Evolutionary conservation across 2,888 invertebrate species (phyloP), one percentile per base, ranked within the genome.

Genomic region (Epistrophe grossulariae): DNA sequence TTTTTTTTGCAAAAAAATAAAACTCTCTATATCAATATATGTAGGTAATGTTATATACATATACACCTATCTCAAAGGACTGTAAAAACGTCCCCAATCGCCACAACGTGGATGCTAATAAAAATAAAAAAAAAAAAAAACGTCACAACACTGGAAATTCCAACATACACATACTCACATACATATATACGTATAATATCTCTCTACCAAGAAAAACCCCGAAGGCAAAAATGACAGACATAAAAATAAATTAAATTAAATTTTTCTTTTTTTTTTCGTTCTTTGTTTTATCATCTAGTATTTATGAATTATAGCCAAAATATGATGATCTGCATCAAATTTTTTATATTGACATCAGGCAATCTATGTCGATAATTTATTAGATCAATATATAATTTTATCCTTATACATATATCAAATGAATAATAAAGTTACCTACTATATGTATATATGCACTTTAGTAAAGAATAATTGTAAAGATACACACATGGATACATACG

Each of bases 191-290:
- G 13, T 38, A 45, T n/a, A 45, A 17, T 35, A 24, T 35, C 10
- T 19, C 9, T 24, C 19, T 38, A 24, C 13, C 7, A 52, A 40
- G 38, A 24, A 9, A 4, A 52, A 40, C 40, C 24, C 55, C 7
- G 24, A 70, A 55, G 52, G 38, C 24, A 48, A 13, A 57, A 79
- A 79, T 72, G 57, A 45, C 71, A 72, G 55, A 43, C 57, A 64
- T 72, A 72, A 79, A 79, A 79, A 79, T 79, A 71, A 60, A 71
- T 78, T 78, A 79, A 71, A 79, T 81, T 84, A 19, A 66, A 72
- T 68, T 48, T 50, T 17, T 48, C 24, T 4, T 50, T 17, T 48
- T 40, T 4, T 19, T 60, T 11, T 59, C 24, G n/a, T 9, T 68
- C 35, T 68, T 68, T 19, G 0, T 31, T 55, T 3, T n/a, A 15